A percentile compares a stretch with the other conserved stretches of the same genome.
Evolutionary conservation across 2,113 vertebrate species (phyloP).

Genomic region (Coryphaenoides rupestris): DNA sequence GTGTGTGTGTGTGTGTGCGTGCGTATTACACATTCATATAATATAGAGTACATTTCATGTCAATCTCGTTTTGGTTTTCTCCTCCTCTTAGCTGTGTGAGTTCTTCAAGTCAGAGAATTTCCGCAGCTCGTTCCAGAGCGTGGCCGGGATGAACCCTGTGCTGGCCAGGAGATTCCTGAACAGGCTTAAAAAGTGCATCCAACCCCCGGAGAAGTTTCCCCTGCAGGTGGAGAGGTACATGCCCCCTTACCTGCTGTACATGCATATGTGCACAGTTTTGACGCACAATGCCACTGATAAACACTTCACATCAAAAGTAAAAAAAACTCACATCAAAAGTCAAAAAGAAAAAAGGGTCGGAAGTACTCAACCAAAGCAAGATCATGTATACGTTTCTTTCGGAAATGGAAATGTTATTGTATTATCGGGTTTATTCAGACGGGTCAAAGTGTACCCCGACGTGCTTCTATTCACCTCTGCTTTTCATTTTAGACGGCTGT

Average conservation of each 20-base stretch:
- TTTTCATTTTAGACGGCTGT: no score
- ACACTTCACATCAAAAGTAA: no score
- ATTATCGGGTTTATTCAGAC: no score
- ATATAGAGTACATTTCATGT: neutral
- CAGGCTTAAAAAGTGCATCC: slow-evolving; percentile 33
- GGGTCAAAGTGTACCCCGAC: no score
- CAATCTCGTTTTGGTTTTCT: neutral
- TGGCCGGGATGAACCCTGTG: slow-evolving; percentile 21
- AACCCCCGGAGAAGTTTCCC: neutral
- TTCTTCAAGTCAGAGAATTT: slow-evolving; percentile 28
- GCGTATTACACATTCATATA: neutral
- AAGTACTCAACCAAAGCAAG: no score
- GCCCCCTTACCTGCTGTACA: no score
- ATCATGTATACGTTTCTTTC: no score
- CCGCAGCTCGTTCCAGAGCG: neutral
- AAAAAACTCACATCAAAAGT: no score
- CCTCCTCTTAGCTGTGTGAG: slow-evolving; percentile 50
- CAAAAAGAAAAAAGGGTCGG: no score
- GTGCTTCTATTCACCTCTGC: no score
- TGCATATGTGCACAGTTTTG: neutral
- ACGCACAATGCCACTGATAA: no score
- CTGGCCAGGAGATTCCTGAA: slow-evolving; percentile 33
- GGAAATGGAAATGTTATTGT: no score
- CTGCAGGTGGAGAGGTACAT: slow-evolving; percentile 40
- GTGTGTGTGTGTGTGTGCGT: slow-evolving; percentile 1